Percentiles rank a stretch among this genome's conserved stretches.
Conservation (phyloP, 2,113 vertebrate species). For the Paramormyrops kingsleyae region DNA sequence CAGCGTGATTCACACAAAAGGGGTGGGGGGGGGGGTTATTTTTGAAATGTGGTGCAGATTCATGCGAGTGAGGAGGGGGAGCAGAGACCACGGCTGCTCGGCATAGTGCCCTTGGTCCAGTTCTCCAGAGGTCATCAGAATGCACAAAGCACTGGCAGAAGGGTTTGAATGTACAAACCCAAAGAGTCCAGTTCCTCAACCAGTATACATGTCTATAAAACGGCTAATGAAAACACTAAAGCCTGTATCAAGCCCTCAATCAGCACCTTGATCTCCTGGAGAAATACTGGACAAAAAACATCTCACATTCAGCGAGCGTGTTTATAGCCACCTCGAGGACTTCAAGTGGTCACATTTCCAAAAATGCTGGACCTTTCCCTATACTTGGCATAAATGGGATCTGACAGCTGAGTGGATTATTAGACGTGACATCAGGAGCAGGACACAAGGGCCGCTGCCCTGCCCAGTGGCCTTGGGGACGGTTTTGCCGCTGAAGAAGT, state of each 20-base stretch:
- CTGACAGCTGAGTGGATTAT: background rate
- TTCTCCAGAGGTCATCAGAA: conserved; percentile 9
- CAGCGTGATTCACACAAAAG: background rate
- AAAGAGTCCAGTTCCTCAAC: conserved; percentile 26
- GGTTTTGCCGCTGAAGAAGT: background rate
- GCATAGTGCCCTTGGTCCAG: conserved; percentile 4
- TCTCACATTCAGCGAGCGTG: background rate
- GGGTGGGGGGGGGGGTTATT: background rate
- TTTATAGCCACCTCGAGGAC: background rate
- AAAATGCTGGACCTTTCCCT: no score
- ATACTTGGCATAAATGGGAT: background rate
- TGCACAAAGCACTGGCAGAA: background rate
- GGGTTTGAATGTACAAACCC: background rate
- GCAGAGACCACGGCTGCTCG: conserved; percentile 16
- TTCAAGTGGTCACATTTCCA: background rate
- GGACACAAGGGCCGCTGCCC: background rate
- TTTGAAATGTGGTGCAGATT: background rate
- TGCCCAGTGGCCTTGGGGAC: background rate
- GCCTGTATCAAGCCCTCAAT: background rate
- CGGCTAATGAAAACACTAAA: background rate
- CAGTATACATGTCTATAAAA: background rate
- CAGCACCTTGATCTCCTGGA: background rate
- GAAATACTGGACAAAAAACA: background rate
- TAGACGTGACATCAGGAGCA: background rate
- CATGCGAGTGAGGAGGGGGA: background rate